phyloP scores from a whole-genome alignment of 2,797 vertebrate genomes.

The Melanotaenia parkinsoni region DNA sequence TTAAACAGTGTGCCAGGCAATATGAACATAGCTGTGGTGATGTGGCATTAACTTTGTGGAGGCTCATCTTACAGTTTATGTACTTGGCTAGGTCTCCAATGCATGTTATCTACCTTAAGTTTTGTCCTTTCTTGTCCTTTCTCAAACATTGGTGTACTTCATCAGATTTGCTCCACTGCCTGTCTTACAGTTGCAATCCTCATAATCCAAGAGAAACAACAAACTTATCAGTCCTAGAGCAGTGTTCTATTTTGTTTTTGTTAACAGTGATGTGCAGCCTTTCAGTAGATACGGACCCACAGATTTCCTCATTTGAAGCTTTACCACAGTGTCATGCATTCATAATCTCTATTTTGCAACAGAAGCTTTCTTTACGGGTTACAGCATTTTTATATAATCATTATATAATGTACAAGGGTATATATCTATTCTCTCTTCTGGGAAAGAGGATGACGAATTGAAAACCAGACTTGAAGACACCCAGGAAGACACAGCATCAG shows the following conservation, averaged over 20 bases:
- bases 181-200: too few relatives aligned
- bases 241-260: background rate
- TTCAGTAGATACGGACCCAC: background rate
- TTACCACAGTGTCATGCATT: background rate
- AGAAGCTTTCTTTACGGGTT: constrained; percentile 22
- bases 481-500: constrained; percentile 28
- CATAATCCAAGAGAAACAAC: too few relatives aligned
- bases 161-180: too few relatives aligned
- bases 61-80: background rate
- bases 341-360: constrained; percentile 29
- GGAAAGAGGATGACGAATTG: constrained; percentile 54
- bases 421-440: constrained; percentile 13
- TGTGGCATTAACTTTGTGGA: background rate
- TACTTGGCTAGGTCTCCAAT: too few relatives aligned
- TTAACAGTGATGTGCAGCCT: too few relatives aligned
- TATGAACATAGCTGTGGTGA: background rate
- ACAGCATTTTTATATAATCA: constrained; percentile 35
- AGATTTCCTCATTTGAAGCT: background rate
- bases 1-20: background rate
- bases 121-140: too few relatives aligned
- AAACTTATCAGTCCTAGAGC: background rate
- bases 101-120: too few relatives aligned
- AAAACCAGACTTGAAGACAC: constrained; percentile 36
- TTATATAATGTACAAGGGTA: constrained; percentile 16
- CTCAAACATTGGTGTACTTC: too few relatives aligned